Base-by-base conservation (phyloP, 2,888 invertebrate species). In the Dimorphilus gyrociliatus region DNA sequence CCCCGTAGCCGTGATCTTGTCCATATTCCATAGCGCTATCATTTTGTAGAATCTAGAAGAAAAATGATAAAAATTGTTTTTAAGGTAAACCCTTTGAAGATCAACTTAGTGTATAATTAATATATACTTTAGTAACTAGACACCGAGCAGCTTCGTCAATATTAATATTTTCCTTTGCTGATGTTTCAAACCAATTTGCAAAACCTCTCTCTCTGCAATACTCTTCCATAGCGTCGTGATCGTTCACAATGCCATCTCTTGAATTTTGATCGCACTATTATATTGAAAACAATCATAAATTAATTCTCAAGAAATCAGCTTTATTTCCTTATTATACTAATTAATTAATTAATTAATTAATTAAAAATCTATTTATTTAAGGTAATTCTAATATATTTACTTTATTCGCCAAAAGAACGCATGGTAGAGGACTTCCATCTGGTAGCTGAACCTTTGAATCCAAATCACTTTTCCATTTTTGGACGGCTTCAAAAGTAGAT, bases 101-200 rank as follows among this genome's bases (percentile, higher is more conserved):
- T n/a, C n/a, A n/a, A n/a, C n/a, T n/a, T n/a, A n/a, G n/a, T n/a
- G n/a, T 10, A n/a, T n/a, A 14, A n/a, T 8, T 25, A 14, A 16
- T 13, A 36, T 41, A 47, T 44, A 88, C 88, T 75, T 84, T 81
- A 65, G 77, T 77, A 36, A 92, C 84, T 65, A 94, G 71, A 51
- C 79, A 78, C 51, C 77, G 73, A 3, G 86, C 84, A 24, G 92
- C 82, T 58, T 92, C 88, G 59, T 92, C 90, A 31, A 94, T 88
- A 60, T 92, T 70, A 21, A 69, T 57, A 29, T 70, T 69, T 43
- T 70, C 69, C 47, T 71, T 71, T 7, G 70, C 70, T 2, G 71
- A 71, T 2, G 68, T 69, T 46, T 71, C 71, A 34, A 69, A 70
- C 71, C 71, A 71, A 2, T 66, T 67, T 31, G 66, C 63, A 46